Percentiles rank a stretch among this genome's conserved stretches.
Conservation (phyloP, 2,888 invertebrate genomes). For the Limnephilus auricula region DNA sequence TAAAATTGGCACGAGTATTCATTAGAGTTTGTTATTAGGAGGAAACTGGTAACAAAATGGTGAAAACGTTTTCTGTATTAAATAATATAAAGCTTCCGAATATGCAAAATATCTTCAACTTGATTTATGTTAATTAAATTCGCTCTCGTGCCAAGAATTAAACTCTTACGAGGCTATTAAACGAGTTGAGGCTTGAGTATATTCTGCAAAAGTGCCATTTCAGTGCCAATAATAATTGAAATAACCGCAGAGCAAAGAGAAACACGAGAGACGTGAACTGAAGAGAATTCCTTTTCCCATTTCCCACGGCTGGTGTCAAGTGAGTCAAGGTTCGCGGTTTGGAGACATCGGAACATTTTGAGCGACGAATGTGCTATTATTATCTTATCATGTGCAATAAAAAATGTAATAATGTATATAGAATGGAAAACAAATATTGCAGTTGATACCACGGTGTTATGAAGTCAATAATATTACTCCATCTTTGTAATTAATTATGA, state of each 20-base stretch:
- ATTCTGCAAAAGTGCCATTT: background rate
- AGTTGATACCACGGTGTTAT: background rate
- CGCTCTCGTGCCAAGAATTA: background rate
- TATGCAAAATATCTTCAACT: background rate
- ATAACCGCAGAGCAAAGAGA: background rate
- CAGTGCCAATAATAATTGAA: background rate
- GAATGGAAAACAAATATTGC: background rate
- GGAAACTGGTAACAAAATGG: background rate
- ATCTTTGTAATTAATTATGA: background rate
- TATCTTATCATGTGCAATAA: background rate
- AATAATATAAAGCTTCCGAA: background rate
- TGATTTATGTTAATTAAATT: background rate
- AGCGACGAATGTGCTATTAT: background rate
- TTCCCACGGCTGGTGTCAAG: background rate
- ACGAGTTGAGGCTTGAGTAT: background rate
- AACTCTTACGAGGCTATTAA: background rate
- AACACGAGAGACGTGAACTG: background rate
- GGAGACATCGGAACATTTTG: background rate
- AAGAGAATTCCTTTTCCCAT: background rate
- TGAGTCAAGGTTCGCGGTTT: background rate
- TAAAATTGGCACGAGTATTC: background rate
- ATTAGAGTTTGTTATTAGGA: background rate
- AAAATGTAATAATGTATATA: background rate
- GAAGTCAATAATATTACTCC: background rate
- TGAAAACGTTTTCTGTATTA: background rate